These are phyloP conservation scores for Carollia perspicillata DNA, from an alignment of 2,113 vertebrate species.

Conservation along the genomic window DNA sequence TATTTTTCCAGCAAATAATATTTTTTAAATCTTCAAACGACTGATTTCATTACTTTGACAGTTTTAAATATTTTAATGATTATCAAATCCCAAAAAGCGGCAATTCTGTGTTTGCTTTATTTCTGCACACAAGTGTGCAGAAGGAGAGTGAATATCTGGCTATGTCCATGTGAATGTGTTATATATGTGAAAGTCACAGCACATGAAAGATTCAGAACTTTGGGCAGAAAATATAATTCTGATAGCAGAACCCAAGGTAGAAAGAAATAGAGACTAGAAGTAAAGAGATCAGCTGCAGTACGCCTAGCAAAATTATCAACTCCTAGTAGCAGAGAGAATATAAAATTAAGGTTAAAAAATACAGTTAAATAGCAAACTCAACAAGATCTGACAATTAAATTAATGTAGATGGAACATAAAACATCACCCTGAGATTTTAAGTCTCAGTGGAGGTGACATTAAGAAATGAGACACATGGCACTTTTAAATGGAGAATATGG, in stretches of 20 bases:
- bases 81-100: background rate
- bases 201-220: background rate
- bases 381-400: background rate
- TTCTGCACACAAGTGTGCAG: background rate
- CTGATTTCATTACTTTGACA: background rate
- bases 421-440: background rate
- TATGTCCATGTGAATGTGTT: background rate
- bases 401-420: background rate
- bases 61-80: constrained; percentile 32
- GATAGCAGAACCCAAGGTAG: too few species aligned
- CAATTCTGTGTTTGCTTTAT: background rate
- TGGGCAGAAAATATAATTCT: background rate
- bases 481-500: background rate
- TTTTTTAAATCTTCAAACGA: background rate
- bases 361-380: background rate
- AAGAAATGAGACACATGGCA: background rate
- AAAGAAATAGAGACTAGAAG: background rate
- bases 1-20: constrained; percentile 22
- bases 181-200: background rate
- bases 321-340: rapidly evolving
- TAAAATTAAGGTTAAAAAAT: background rate
- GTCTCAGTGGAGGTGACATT: background rate
- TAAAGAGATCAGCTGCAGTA: background rate
- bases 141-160: too few species aligned
- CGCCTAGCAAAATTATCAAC: background rate